These are phyloP conservation scores for Scytalopus superciliaris DNA, from an alignment of 2,113 vertebrate genomes.

Conservation along the genomic window DNA sequence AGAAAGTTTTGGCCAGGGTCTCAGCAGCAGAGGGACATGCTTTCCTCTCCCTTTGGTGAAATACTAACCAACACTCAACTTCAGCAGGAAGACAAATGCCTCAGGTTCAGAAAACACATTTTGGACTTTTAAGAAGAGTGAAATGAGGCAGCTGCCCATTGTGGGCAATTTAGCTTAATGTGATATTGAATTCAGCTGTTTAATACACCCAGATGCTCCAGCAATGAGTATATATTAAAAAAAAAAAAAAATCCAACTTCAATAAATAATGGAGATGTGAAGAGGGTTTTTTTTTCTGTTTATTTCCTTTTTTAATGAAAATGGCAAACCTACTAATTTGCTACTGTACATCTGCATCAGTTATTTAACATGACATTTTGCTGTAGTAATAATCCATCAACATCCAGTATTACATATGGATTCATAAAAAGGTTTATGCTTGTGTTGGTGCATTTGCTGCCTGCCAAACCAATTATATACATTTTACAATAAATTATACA, in stretches of 20 bases:
- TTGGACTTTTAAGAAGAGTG: neutral
- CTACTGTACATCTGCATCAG: conserved; percentile 27
- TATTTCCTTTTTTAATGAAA: conserved; percentile 29
- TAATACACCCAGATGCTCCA: conserved; percentile 49
- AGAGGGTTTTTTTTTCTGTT: neutral
- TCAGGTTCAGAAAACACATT: neutral
- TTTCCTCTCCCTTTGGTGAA: neutral
- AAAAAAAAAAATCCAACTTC: neutral
- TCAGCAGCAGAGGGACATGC: neutral
- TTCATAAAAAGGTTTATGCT: conserved; percentile 31
- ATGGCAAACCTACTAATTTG: conserved; percentile 9
- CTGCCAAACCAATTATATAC: conserved; percentile 42
- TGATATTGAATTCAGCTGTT: conserved; percentile 29
- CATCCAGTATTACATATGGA: conserved; percentile 20
- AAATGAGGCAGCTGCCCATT: conserved; percentile 34
- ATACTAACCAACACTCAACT: neutral
- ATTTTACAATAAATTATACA: conserved; percentile 35
- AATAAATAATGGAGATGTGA: conserved; percentile 41
- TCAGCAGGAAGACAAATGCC: neutral
- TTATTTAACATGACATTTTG: conserved; percentile 37
- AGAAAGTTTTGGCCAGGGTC: neutral
- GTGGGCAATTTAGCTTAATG: conserved; percentile 39
- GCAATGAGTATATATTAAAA: conserved; percentile 5
- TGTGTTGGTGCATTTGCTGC: conserved; percentile 6
- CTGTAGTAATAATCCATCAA: conserved; percentile 15